Conservation (phyloP, 2,797 vertebrate species). For the Sebastes nivosus region DNA sequence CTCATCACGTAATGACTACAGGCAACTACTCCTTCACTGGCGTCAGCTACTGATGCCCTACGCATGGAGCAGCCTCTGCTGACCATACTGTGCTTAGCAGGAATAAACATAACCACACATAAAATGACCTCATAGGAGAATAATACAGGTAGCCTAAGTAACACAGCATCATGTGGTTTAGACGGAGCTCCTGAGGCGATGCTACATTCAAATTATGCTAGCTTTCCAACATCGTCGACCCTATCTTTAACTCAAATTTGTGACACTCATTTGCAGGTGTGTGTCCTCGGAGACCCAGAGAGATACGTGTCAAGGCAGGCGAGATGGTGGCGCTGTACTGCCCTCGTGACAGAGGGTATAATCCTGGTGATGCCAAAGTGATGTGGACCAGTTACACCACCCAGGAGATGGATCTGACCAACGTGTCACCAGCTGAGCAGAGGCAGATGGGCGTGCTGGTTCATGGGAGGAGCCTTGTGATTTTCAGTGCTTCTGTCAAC, state of each 20-base stretch:
- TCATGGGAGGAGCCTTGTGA: slow-evolving; percentile 31
- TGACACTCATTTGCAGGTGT: slow-evolving; percentile 5
- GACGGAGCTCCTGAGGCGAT: no score
- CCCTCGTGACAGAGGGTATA: fast-evolving
- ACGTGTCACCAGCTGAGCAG: slow-evolving; percentile 25
- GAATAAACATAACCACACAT: no score
- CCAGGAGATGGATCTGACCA: slow-evolving; percentile 15
- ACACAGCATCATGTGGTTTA: no score
- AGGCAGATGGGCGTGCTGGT: slow-evolving; percentile 18
- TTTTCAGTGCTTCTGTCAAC: slow-evolving; percentile 43
- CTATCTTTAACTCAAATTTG: neutral
- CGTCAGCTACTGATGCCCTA: no score
- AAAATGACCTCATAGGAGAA: no score
- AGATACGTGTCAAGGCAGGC: slow-evolving; percentile 20
- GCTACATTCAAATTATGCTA: no score
- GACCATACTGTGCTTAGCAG: no score
- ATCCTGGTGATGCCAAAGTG: neutral
- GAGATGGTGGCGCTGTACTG: slow-evolving; percentile 52
- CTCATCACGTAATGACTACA: no score
- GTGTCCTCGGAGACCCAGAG: neutral
- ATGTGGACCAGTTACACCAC: slow-evolving; percentile 47
- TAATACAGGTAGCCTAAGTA: no score
- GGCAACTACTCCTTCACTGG: no score
- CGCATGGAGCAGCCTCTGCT: no score
- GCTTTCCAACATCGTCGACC: no score